A percentile compares a stretch with the other conserved stretches of the same genome.
These are phyloP conservation scores for Odocoileus hemionus DNA, from an alignment of 2,113 vertebrate species.

Conservation along the genomic window DNA sequence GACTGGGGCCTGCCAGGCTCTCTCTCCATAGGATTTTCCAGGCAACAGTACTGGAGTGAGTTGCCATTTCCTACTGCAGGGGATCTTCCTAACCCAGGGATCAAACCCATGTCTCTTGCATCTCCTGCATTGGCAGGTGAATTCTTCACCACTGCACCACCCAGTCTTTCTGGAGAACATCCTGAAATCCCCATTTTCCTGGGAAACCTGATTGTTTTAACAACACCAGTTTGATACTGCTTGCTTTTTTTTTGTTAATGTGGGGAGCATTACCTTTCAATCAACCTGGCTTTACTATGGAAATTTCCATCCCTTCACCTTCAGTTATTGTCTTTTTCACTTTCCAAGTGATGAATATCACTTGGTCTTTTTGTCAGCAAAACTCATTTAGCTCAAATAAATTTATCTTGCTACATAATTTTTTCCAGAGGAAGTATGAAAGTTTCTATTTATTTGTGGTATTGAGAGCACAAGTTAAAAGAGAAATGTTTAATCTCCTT, in stretches of 20 bases:
- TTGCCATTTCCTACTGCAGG: not conserved
- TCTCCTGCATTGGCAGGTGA: not conserved
- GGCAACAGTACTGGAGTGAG: not conserved
- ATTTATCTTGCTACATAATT: not conserved
- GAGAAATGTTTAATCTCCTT: constrained; percentile 36
- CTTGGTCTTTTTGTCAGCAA: not conserved
- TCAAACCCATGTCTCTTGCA: not conserved
- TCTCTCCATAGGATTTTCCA: not conserved
- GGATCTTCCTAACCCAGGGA: not conserved
- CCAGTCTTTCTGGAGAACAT: not conserved
- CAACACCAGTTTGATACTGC: no score
- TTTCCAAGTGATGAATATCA: not conserved
- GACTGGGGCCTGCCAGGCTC: not conserved
- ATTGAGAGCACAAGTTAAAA: not conserved
- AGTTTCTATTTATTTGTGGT: constrained; percentile 36
- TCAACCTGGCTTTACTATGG: not conserved
- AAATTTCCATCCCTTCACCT: not conserved
- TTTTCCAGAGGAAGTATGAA: constrained; percentile 16
- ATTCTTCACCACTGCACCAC: not conserved
- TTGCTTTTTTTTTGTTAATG: no score
- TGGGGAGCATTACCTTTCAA: not conserved
- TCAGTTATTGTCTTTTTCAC: not conserved
- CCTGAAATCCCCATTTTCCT: not conserved
- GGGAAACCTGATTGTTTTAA: not conserved
- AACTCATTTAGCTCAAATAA: constrained; percentile 7